Base-by-base conservation (phyloP, 2,113 vertebrate genomes). In the Cygnus buccinator region DNA sequence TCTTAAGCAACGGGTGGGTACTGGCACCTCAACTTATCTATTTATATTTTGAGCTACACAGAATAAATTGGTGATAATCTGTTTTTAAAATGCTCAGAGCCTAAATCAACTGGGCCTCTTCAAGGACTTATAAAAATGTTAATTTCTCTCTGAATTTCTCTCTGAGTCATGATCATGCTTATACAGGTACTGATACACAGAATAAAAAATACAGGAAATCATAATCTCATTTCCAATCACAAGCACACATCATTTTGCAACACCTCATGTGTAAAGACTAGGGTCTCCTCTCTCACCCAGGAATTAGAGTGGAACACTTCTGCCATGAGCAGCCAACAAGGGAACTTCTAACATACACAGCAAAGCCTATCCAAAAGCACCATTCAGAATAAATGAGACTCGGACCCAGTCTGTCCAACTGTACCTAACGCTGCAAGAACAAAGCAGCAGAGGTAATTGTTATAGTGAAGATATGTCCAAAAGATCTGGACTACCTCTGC, bases 401-500 rank as follows among this genome's bases (percentile, higher is more conserved):
- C 28, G 4, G n/a, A 25, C 11, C 37, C 13, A 72, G 63, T 41
- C 9, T 75, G 14, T 10, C 26, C 46, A 72, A 11, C 5, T 55
- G 9, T 9, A 12, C 62, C 23, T 61, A 33, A 73, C n/a, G 4
- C 14, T 65, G 9, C 9, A 77, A 84, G n/a, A 84, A 35, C 28
- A 84, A 84, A 94, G 35, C 4, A 65, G 28, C 91, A 33, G 5
- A 80, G 3, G 8, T n/a, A 52, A 39, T 25, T 62, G 5, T 46
- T 62, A 80, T 8, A 43, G 0, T 0, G 28, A 76, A 76, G 9
- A 37, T 74, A 81, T 10, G 0, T 7, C 5, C 11, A 17, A 46
- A 61, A 77, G 23, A 9, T 43, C 17, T 62, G 17, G 25, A n/a
- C 54, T 25, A 8, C 10, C 41, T 65, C 35, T 73, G 8, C 29